Base-by-base conservation (phyloP, 2,888 invertebrate genomes). In the Beris morrisii region DNA sequence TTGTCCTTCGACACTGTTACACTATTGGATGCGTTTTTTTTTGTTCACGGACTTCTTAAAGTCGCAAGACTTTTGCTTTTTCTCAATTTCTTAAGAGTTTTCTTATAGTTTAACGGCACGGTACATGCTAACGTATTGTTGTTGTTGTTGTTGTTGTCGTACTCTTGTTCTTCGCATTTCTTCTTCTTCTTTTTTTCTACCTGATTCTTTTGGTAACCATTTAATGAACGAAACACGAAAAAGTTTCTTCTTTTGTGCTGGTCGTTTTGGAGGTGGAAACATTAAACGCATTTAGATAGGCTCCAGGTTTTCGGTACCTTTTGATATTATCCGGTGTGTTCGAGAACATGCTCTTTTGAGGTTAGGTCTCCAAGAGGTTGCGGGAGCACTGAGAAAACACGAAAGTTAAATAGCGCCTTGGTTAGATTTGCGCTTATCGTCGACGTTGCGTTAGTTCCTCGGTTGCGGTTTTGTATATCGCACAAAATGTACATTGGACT, bases 221-320 rank as follows among this genome's bases (percentile, higher is more conserved):
- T 71, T 70, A 72, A 71, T 71, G 72, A 71, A 71, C 70, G 69
- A 71, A 70, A 70, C 71, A 71, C 69, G 69, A 71, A 71, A 67
- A 69, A 38, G 61, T 45, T 5, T 61, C 50, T 38, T 38, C 52
- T 48, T 64, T 64, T 44, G 54, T 45, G n/a, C 22, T 12, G 46
- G 44, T 55, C 56, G 56, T 66, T 69, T 66, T 67, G 63, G 58
- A 67, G 66, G 64, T 64, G 64, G 59, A 57, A 64, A 64, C 38
- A 66, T 68, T 68, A 64, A 68, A 68, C 32, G 68, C 68, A 66
- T 68, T 66, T 63, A 38, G 50, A 38, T 50, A 48, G 66, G 48
- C 54, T 55, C 43, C 55, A 56, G 57, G 57, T 61, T 64, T 69
- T 67, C 69, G 69, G 69, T 69, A 15, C 59, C 67, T 61, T 69